These are phyloP conservation scores for Pocota personata DNA, from an alignment of 2,888 invertebrate species.

Conservation along the genomic window DNA sequence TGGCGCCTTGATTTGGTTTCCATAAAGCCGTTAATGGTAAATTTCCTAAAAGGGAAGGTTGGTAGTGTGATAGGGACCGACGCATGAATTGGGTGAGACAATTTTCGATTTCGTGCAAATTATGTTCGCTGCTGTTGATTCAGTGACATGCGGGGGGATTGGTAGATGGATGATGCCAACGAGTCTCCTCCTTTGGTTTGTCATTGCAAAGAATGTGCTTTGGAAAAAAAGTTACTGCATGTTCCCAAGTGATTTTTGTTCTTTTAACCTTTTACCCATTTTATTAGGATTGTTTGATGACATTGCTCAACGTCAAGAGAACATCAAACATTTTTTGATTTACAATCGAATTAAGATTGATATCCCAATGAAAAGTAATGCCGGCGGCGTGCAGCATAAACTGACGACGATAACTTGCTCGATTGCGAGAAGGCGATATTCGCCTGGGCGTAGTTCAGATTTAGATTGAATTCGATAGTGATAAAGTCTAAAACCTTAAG, in stretches of 20 bases:
- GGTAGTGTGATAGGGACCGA: not conserved
- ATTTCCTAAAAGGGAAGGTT: slow-evolving; percentile 12
- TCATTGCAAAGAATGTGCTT: not conserved
- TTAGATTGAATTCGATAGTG: too few relatives aligned
- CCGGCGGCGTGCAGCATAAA: not conserved
- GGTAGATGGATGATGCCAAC: not conserved
- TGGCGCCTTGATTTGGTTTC: slow-evolving; percentile 54
- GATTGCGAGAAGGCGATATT: not conserved
- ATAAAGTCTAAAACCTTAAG: too few relatives aligned
- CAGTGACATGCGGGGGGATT: not conserved
- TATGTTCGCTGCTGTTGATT: slow-evolving; percentile 14
- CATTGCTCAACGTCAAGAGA: not conserved
- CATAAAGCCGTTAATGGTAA: slow-evolving; percentile 46
- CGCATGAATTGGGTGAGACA: not conserved
- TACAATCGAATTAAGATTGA: not conserved
- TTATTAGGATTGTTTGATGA: slow-evolving; percentile 29
- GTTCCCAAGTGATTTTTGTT: not conserved
- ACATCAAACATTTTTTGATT: not conserved
- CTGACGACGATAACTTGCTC: not conserved
- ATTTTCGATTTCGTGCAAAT: slow-evolving; percentile 28
- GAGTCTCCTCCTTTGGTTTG: not conserved
- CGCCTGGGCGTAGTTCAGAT: too few relatives aligned
- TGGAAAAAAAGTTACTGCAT: not conserved
- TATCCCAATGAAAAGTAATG: not conserved
- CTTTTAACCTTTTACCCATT: not conserved